Evolutionary conservation across 2,888 invertebrate species (phyloP).

Genomic region (Callimorpha dominula): DNA sequence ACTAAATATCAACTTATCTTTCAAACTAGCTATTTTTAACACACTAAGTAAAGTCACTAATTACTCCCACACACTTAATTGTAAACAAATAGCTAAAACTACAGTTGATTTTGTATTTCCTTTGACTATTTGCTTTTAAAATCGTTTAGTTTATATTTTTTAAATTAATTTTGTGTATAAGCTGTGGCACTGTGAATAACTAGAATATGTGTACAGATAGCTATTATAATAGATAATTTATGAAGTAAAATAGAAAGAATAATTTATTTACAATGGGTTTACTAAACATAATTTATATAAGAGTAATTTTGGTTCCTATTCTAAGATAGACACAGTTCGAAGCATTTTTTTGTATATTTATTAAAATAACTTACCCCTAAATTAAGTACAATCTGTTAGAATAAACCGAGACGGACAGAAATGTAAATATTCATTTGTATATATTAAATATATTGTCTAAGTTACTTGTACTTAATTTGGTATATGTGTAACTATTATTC

Average conservation of each 20-base stretch:
- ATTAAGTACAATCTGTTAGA: conserved; percentile 59
- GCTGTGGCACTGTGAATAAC: conserved; percentile 62
- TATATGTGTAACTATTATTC: conserved; percentile 45
- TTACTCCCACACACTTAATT: conserved; percentile 1
- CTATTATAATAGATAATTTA: conserved; percentile 73
- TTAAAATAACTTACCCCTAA: conserved; percentile 61
- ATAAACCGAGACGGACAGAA: conserved; percentile 45
- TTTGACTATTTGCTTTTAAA: conserved; percentile 31
- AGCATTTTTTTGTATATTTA: conserved; percentile 80
- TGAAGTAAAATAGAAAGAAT: conserved; percentile 65
- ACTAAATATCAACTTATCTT: background rate
- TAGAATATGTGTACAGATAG: conserved; percentile 74
- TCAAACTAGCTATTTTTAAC: background rate
- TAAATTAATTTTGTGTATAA: conserved; percentile 45
- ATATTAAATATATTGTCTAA: conserved; percentile 47
- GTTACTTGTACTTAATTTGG: conserved; percentile 55
- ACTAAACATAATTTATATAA: conserved; percentile 57
- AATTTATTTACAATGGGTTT: conserved; percentile 79
- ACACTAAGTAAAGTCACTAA: background rate
- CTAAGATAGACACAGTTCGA: conserved; percentile 76
- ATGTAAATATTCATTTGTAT: conserved; percentile 50
- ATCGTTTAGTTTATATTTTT: conserved; percentile 33
- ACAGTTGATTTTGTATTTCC: conserved; percentile 23
- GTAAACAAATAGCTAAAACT: conserved; percentile 7
- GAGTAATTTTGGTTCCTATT: conserved; percentile 84